Percentiles rank a stretch among this genome's conserved stretches.
These are phyloP conservation scores for Urosaurus nigricauda DNA, from an alignment of 2,797 vertebrate species.

Conservation along the genomic window DNA sequence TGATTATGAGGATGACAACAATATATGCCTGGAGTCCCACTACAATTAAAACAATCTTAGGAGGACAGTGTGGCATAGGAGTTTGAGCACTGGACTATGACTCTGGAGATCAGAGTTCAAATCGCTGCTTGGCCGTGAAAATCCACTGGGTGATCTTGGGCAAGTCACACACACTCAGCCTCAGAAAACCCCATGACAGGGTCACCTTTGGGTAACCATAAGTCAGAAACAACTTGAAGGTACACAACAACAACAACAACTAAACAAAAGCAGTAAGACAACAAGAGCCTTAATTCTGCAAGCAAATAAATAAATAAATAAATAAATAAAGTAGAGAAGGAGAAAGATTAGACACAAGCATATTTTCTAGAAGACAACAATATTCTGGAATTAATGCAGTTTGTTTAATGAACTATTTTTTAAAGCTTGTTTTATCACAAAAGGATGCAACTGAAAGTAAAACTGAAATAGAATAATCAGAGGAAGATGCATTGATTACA, in stretches of 20 bases:
- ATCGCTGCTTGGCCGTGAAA: too few species aligned
- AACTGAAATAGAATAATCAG: background rate
- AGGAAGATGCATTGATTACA: background rate
- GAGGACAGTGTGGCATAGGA: background rate
- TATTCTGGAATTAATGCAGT: slow-evolving; percentile 51
- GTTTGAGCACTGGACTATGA: too few species aligned
- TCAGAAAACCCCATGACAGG: too few species aligned
- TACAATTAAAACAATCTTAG: slow-evolving; percentile 23
- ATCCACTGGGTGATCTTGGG: too few species aligned
- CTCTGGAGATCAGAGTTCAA: too few species aligned
- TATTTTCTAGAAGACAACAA: slow-evolving; percentile 20
- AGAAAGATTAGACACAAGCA: slow-evolving; percentile 21
- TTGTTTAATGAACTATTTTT: slow-evolving; percentile 22
- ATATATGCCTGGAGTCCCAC: slow-evolving; percentile 38
- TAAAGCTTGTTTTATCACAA: slow-evolving; percentile 23
- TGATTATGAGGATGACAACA: slow-evolving; percentile 17
- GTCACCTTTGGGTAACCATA: too few species aligned
- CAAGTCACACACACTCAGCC: too few species aligned
- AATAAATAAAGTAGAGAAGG: slow-evolving; percentile 50
- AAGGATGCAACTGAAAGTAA: slow-evolving; percentile 6
- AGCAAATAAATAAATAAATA: too few species aligned
- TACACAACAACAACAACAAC: too few species aligned
- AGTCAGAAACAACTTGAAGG: too few species aligned
- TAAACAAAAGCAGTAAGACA: slow-evolving; percentile 12
- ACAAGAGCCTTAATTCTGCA: slow-evolving; percentile 39